Evolutionary conservation across 1,140 invertebrate species (phyloP), one percentile per base, ranked within the genome.

Genomic region (Eulimnadia texana): DNA sequence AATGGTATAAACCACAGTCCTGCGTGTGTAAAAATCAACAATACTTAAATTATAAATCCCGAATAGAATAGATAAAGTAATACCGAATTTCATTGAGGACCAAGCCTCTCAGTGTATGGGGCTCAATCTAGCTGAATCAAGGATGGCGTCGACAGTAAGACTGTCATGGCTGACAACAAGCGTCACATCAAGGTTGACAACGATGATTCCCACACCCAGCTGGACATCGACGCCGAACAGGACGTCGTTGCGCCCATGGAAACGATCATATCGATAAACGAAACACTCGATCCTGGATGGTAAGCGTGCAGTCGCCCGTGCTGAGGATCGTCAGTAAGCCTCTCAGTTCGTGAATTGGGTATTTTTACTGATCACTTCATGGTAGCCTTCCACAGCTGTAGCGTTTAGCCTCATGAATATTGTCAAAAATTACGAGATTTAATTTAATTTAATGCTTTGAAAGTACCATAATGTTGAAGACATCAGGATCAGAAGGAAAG

Each of bases 41-140:
- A 22, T 3, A 3, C 9, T 22, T 23, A 0, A 0, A n/a, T n/a
- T n/a, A n/a, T 6, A 59, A 50, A 16, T 24, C 20, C 51, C 13
- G 51, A 59, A 59, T 29, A n/a, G 13, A 20, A 47, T n/a, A n/a
- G n/a, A n/a, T n/a, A n/a, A n/a, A n/a, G n/a, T n/a, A 16, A 25
- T 60, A 60, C 58, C 58, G 47, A n/a, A 60, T 60, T 51, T 60
- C 58, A 19, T 60, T 60, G 10, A 60, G 58, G 2, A 50, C 47
- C n/a, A 60, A 25, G 2, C 29, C 11, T 9, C 23, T 16, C 24
- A 60, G 50, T 28, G 24, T 52, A n/a, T n/a, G 6, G 49, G 28
- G n/a, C 52, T 49, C 25, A 24, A 23, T 6, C 20, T 20, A 6
- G 50, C 49, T 0, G 50, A 19, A 49, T 51, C 50, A n/a, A 10